Base-by-base conservation (phyloP, 2,888 invertebrate genomes). In the Sipha maydis region DNA sequence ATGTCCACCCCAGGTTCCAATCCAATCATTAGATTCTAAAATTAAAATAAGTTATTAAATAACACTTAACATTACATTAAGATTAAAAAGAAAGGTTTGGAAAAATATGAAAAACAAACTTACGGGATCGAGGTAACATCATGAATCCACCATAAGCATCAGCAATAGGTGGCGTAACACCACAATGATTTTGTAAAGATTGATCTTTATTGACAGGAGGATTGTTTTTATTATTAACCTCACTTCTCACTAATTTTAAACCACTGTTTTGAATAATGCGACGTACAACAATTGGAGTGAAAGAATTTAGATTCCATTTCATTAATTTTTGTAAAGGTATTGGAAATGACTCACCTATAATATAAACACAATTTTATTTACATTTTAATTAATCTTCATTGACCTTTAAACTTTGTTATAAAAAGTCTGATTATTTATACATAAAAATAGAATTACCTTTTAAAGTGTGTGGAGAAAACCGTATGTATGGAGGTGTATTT, bases 1-100 rank as follows among this genome's bases (percentile, higher is more conserved):
- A 92, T 99, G 98, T 92, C 98, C 98, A 83, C 99, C 99, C 98
- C 99, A 99, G 90, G 97, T 97, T 5, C 98, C 99, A 91, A 97
- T 93, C 98, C 99, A 99, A 90, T 97, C 96, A 88, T 95, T 95
- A 7, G 96, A 96, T 92, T 96, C 96, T 96, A 92, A 93, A 93
- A 75, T 77, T n/a, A 38, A 80, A 75, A 61, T n/a, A 14, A 41
- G 21, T 31, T 21, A 41, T 17, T 48, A 75, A 25, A 71, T 31
- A 17, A 19, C 21, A 28, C 17, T 14, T 31, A 28, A 14, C 3
- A 28, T 14, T 28, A 28, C 14, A 28, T 31, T 11, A 9, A 31
- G 9, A 31, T 0, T 14, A n/a, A 3, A 78, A 54, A 7, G 25
- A 21, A 21, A 78, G 19, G 38, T 67, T 41, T 56, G 56, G 54